Evolutionary conservation across 2,113 vertebrate genomes (phyloP).

Genomic region (Danionella cerebrum): DNA sequence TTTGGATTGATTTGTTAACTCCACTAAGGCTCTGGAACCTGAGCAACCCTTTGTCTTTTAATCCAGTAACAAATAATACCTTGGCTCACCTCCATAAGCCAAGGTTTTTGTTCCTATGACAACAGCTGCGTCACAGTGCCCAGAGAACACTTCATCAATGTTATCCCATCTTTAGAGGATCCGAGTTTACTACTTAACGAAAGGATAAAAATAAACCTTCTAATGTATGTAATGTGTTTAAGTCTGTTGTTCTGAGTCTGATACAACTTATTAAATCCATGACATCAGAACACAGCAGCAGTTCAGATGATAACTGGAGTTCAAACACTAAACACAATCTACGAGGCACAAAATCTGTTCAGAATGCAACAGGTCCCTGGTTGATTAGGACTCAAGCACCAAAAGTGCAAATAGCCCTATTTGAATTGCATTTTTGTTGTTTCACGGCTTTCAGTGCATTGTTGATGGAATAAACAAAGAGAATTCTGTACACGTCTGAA

Average conservation of each 20-base stretch:
- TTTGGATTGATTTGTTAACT: neutral
- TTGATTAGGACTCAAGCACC: too few relatives aligned
- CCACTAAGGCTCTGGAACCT: neutral
- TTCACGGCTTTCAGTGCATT: too few relatives aligned
- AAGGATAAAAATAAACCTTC: neutral
- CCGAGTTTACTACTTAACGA: conserved; percentile 1
- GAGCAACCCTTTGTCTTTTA: conserved; percentile 1
- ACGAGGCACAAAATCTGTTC: too few relatives aligned
- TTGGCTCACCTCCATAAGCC: conserved; percentile 17
- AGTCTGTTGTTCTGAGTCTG: too few relatives aligned
- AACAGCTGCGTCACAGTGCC: conserved; percentile 10
- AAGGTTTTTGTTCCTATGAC: conserved; percentile 30
- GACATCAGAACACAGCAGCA: neutral
- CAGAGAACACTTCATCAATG: neutral
- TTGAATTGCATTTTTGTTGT: too few relatives aligned
- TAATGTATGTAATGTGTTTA: neutral
- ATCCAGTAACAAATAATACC: conserved; percentile 12
- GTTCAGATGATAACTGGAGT: too few relatives aligned
- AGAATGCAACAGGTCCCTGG: too few relatives aligned
- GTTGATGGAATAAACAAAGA: too few relatives aligned
- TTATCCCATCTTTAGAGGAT: conserved; percentile 1
- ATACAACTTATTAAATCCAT: neutral
- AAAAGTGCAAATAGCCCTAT: too few relatives aligned
- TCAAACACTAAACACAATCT: too few relatives aligned
- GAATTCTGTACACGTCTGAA: too few relatives aligned